Evolutionary conservation across 2,113 vertebrate genomes (phyloP), one percentile per base, ranked within the genome.

Genomic region (Eulemur macaco): DNA sequence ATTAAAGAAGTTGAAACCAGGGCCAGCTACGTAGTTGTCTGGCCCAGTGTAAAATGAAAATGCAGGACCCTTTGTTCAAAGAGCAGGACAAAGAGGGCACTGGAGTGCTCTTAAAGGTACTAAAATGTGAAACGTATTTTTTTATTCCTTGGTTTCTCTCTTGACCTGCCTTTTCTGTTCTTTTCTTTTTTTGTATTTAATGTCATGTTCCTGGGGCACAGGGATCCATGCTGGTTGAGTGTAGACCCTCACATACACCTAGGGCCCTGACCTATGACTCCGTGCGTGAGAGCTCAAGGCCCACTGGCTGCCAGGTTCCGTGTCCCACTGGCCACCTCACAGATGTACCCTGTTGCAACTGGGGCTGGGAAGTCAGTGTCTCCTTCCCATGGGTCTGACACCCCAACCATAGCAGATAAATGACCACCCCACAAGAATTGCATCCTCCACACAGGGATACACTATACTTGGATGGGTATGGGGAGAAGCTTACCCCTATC

Each of bases 211-310:
- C 18, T 39, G 60, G 42, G 52, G 31, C 52, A 64, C 10, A 56
- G 37, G 3, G 8, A n/a, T 45, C 31, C 8, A 2, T 4, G 5
- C 37, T 85, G 45, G 5, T 8, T 50, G 9, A 50, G 1, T 45
- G 14, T 4, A 45, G 18, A 12, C 21, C 25, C 7, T 89, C 58
- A 18, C 25, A 71, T 42, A 27, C 9, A 73, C 12, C 17, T 2
- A 47, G 39, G 10, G 25, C 21, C 12, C 47, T 92, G 56, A 1
- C 8, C 23, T 18, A 20, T 37, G 37, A 60, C 5, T 76, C 18
- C 13, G 58, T 5, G 2, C 8, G 15, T 8, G 8, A 11, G 34
- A 56, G 47, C 21, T 37, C 5, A 5, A 1, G 5, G 31, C 13
- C 11, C 21, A 18, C 11, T n/a, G 39, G 11, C 12, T 37, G 10